Evolutionary conservation across 2,888 invertebrate genomes (phyloP).

Genomic region (Margaritifera margaritifera): DNA sequence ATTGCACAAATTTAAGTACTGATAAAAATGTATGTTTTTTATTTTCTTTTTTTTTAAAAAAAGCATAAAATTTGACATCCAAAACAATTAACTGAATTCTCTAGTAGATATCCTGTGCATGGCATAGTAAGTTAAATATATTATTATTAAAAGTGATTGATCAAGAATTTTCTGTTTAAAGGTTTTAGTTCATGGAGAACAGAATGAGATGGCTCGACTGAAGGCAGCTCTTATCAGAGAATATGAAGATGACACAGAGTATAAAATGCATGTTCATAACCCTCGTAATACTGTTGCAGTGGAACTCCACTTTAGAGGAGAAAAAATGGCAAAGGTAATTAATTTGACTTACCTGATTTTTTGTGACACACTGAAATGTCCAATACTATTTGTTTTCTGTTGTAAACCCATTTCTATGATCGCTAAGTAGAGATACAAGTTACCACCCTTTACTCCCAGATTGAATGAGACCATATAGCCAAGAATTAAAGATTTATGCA

Average conservation of each 20-base stretch:
- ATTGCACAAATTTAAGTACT: too few relatives aligned
- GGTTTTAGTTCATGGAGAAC: slow-evolving; percentile 97
- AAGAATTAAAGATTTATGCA: too few relatives aligned
- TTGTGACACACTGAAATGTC: neutral
- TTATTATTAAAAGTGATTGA: neutral
- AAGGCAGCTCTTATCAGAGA: slow-evolving; percentile 95
- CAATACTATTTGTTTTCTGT: neutral
- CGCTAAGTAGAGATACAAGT: neutral
- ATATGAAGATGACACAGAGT: slow-evolving; percentile 87
- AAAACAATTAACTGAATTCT: too few relatives aligned
- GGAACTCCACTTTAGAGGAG: slow-evolving; percentile 94
- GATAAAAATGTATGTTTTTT: too few relatives aligned
- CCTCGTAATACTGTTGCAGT: slow-evolving; percentile 96
- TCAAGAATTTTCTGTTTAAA: slow-evolving; percentile 60
- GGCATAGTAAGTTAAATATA: too few relatives aligned
- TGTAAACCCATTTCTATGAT: neutral
- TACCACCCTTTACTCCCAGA: neutral
- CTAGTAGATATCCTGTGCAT: too few relatives aligned
- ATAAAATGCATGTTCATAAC: slow-evolving; percentile 92
- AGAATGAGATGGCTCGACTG: slow-evolving; percentile 97
- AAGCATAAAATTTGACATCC: too few relatives aligned
- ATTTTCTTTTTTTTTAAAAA: too few relatives aligned
- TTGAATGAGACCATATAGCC: too few relatives aligned
- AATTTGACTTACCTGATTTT: neutral
- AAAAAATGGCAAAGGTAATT: slow-evolving; percentile 95